Evolutionary conservation across 2,888 invertebrate species (phyloP), one percentile per base, ranked within the genome.

Genomic region (Chelonus formosanus): DNA sequence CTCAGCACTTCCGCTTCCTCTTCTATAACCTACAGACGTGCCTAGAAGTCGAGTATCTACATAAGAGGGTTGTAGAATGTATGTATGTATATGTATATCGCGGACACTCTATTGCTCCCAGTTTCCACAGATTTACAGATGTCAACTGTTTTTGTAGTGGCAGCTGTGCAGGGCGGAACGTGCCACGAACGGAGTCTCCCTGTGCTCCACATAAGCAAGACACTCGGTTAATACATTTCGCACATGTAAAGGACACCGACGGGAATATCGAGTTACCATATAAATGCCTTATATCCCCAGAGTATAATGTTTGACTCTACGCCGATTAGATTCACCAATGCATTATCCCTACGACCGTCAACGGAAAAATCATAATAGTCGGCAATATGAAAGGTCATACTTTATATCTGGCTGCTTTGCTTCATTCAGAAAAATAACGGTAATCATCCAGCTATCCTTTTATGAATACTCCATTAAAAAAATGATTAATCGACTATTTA

Each of bases 101-200:
- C 54, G 68, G 40, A 68, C 59, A 65, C 59, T 59, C 52, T 50
- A 57, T 53, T 20, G 45, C 20, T 52, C 10, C 55, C 47, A 47
- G 31, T 54, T 67, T 61, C 67, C 55, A 69, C 67, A 73, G 77
- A 78, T 78, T 78, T 78, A 79, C 79, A 78, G 78, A 79, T 79
- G 79, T 78, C 78, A 78, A 78, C 76, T 77, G 79, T 78, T 79
- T 78, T 79, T 77, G 76, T 76, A 76, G 75, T 71, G 74, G 75
- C 79, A 78, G 78, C 79, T 78, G 79, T 75, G 71, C 71, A 69
- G 76, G 74, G 75, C 70, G 74, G 74, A 71, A 72, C 72, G 72
- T 73, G 74, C 71, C 71, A 67, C 61, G 53, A 67, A 40, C 66
- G 59, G 48, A 35, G 34, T 59, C 59, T 48, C 59, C 40, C 59